phyloP scores from a whole-genome alignment of 2,797 vertebrate genomes.

The Tenualosa thibaudeaui region DNA sequence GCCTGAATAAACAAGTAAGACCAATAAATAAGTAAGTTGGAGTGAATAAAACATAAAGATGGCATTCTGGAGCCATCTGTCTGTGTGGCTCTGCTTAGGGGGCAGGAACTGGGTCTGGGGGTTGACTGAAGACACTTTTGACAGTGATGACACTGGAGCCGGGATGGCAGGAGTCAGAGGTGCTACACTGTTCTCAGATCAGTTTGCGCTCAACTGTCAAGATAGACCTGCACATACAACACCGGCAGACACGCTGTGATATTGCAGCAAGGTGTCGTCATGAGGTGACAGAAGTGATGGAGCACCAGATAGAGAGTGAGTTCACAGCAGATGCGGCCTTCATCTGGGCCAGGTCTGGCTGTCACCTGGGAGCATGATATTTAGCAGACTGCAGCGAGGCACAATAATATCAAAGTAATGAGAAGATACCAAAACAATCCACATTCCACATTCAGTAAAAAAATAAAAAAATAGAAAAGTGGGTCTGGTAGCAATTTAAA shows the following conservation, averaged over 20 bases:
- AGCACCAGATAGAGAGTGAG: not conserved
- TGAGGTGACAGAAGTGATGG: not conserved
- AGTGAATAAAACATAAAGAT: slow-evolving; percentile 16
- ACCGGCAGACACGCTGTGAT: not conserved
- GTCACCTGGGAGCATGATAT: not conserved
- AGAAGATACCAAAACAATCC: not conserved
- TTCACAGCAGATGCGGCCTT: not conserved
- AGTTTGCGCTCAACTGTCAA: not conserved
- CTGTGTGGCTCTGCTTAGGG: not conserved
- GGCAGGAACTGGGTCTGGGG: not conserved
- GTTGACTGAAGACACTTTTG: not conserved
- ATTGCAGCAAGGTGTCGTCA: slow-evolving; percentile 5
- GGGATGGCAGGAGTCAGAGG: not conserved
- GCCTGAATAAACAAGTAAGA: not conserved
- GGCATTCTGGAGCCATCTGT: not conserved
- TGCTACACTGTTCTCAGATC: not conserved
- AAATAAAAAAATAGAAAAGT: not conserved
- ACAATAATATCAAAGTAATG: not conserved
- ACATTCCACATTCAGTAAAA: not conserved
- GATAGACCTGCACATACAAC: not conserved
- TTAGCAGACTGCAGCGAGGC: not conserved
- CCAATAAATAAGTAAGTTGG: not conserved
- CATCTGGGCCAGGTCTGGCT: not conserved
- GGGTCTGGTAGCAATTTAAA: not conserved
- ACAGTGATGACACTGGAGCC: not conserved